Conservation (phyloP, 2,113 vertebrate genomes). For the Isurus oxyrinchus region DNA sequence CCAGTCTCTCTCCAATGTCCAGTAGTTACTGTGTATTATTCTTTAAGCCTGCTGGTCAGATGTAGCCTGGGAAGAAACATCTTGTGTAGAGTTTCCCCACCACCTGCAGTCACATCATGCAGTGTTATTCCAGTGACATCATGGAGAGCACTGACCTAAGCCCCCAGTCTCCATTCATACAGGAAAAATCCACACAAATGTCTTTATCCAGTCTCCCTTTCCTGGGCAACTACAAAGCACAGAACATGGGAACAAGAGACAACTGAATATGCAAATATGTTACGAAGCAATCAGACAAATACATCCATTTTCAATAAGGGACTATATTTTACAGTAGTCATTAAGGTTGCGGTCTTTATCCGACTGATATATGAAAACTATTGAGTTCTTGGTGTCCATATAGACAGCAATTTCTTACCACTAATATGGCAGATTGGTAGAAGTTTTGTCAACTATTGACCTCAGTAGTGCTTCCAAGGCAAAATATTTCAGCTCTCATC, state of each 20-base stretch:
- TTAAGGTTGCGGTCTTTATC: not conserved
- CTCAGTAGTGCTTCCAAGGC: not conserved
- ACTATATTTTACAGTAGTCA: not conserved
- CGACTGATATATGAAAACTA: not conserved
- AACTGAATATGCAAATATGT: not conserved
- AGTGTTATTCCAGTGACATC: slow-evolving; percentile 16
- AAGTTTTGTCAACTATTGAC: not conserved
- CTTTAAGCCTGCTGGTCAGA: not conserved
- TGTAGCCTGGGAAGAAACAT: not conserved
- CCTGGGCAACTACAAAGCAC: slow-evolving; percentile 19
- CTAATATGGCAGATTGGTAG: not conserved
- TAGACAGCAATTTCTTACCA: not conserved
- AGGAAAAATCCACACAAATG: not conserved
- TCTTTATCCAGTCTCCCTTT: not conserved
- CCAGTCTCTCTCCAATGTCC: not conserved
- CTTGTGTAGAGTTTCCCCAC: not conserved
- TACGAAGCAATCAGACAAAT: not conserved
- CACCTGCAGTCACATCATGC: slow-evolving; percentile 16
- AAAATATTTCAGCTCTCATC: not conserved
- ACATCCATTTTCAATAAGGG: not conserved
- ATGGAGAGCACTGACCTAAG: slow-evolving; percentile 22
- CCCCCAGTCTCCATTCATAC: slow-evolving; percentile 2
- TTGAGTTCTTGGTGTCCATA: not conserved
- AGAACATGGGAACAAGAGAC: not conserved
- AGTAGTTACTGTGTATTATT: slow-evolving; percentile 14